Base-by-base conservation (phyloP, 2,113 vertebrate genomes). In the Lathamus discolor region DNA sequence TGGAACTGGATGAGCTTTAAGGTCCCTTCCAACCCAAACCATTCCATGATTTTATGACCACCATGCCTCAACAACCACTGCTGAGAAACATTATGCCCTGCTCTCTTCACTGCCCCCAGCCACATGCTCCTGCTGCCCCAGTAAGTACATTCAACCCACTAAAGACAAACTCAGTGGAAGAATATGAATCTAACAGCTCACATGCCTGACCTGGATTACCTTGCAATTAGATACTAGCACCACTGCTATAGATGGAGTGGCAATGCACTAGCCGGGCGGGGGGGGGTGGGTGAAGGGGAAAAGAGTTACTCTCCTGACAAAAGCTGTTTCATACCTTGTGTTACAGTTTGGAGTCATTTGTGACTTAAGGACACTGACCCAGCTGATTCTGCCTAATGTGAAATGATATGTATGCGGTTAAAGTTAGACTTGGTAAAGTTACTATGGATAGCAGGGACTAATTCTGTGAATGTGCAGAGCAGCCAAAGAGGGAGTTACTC, bases 371-470 rank as follows among this genome's bases (percentile, higher is more conserved):
- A 77, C 49, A 90, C 24, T 27, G 55, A 90, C 35, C 54, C 77
- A 92, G 37, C 41, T 81, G 59, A 70, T 74, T 83, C 46, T 83
- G 44, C 63, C 72, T 51, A 12, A 67, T 39, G 49, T 57, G 37
- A 74, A 92, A 86, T 83, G 55, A 83, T 31, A 76, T 22, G 9
- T 14, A 79, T 29, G 17, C 31, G 61, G 64, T 72, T 85, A 86
- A 90, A 94, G 86, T 86, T 44, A 80, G 39, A 78, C 13, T 41
- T 70, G 44, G 52, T 25, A 31, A 81, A 67, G 64, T 83, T 83
- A 52, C 72, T 77, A 51, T 20, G 84, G 55, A 37, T 8, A 93
- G 69, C 48, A 62, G 5, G 39, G 80, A 43, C 83, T 82, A 64
- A 88, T 64, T 72, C 57, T 79, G 83, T 54, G 46, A 28, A 49